These are phyloP conservation scores for Sciaenops ocellatus DNA, from an alignment of 2,797 vertebrate genomes.

Conservation along the genomic window DNA sequence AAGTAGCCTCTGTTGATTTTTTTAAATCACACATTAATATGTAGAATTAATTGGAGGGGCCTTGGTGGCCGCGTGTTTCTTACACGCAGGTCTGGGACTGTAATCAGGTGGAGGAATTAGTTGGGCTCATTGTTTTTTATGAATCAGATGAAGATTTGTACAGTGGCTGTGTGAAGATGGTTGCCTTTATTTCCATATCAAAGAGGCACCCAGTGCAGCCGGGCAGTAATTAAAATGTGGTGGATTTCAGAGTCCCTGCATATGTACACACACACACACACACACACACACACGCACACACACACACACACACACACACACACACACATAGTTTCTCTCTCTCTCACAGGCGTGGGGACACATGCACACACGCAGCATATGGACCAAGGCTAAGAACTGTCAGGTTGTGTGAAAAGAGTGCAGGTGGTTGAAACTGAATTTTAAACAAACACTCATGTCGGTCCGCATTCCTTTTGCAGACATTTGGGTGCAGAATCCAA, in stretches of 20 bases:
- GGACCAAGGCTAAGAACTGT: constrained; percentile 88
- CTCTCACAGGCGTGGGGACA: neutral
- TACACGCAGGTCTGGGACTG: constrained; percentile 80
- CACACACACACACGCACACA: constrained; percentile 54
- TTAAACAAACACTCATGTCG: constrained; percentile 90
- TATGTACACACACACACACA: constrained; percentile 39
- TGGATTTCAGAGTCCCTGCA: constrained; percentile 89
- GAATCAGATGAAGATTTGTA: constrained; percentile 97
- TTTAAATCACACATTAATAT: constrained; percentile 79
- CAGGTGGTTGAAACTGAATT: constrained; percentile 88
- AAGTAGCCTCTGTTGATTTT: constrained; percentile 73
- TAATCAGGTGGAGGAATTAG: constrained; percentile 96
- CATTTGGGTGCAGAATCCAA: constrained; percentile 89
- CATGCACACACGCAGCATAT: constrained; percentile 48
- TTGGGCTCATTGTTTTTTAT: constrained; percentile 95
- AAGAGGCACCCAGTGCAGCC: constrained; percentile 93
- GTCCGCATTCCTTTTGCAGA: constrained; percentile 90
- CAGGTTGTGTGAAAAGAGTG: constrained; percentile 88
- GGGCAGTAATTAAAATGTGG: constrained; percentile 99
- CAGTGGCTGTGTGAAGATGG: constrained; percentile 92
- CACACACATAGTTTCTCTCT: constrained; percentile 1
- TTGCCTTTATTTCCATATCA: constrained; percentile 98
- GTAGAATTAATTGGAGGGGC: constrained; percentile 82
- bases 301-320: constrained; percentile 42
- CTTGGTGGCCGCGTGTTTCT: constrained; percentile 69